phyloP scores from a whole-genome alignment of 2,888 invertebrate species.

The Brachyptera putata region DNA sequence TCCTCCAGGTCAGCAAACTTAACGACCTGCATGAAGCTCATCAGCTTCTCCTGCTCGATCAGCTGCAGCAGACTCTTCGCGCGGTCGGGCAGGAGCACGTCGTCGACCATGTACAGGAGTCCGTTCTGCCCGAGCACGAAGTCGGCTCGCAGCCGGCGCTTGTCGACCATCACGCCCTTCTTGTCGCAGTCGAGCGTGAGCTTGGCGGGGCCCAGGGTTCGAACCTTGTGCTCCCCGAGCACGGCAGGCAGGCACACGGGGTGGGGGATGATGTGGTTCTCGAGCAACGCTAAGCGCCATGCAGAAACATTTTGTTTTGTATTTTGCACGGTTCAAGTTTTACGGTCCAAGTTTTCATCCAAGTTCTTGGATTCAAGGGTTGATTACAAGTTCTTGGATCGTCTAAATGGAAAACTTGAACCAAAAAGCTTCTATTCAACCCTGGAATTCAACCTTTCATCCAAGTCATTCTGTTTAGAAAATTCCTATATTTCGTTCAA shows the following conservation, averaged over 20 bases:
- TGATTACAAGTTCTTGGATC: no score
- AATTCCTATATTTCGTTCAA: no score
- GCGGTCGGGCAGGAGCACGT: constrained; percentile 47
- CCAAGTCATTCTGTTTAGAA: no score
- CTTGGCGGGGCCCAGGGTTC: constrained; percentile 42
- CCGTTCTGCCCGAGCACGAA: constrained; percentile 47
- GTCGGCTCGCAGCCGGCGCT: constrained; percentile 42
- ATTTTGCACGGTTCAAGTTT: no score
- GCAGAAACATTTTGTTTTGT: no score
- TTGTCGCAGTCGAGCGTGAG: constrained; percentile 46
- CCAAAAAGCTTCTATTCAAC: no score
- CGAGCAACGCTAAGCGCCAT: constrained; percentile 46
- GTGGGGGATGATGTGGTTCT: constrained; percentile 47
- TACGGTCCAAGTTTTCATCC: no score
- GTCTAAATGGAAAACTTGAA: no score
- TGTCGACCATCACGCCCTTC: constrained; percentile 44
- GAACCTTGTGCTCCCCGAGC: constrained; percentile 44
- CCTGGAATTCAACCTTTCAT: no score
- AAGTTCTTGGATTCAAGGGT: no score
- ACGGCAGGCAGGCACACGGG: constrained; percentile 48
- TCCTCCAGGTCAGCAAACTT: constrained; percentile 45
- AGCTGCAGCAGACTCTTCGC: constrained; percentile 46
- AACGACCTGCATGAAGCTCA: constrained; percentile 45
- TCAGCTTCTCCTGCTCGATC: constrained; percentile 43
- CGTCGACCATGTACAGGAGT: constrained; percentile 47